A percentile compares a stretch with the other conserved stretches of the same genome.
Conservation (phyloP, 2,888 invertebrate genomes). For the Epinotia demarniana region DNA sequence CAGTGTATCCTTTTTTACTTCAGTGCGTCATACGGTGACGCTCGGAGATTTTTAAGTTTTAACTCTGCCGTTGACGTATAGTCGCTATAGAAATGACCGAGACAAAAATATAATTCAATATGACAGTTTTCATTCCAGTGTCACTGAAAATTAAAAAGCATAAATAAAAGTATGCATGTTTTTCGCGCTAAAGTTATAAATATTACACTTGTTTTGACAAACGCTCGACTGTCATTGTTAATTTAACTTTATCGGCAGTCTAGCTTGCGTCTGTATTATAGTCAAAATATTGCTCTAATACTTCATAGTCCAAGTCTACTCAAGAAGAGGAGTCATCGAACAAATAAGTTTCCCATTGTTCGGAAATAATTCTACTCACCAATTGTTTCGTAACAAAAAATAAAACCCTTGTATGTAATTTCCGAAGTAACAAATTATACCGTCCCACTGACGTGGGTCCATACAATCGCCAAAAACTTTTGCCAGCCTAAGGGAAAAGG, state of each 20-base stretch:
- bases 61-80: constrained; percentile 37
- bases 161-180: background rate
- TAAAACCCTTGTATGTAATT: constrained; percentile 27
- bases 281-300: background rate
- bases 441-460: constrained; percentile 27
- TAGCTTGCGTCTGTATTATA: background rate
- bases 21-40: constrained; percentile 43
- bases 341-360: background rate
- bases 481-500: constrained; percentile 23
- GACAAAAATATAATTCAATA: constrained; percentile 7
- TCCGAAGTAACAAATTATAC: constrained; percentile 30
- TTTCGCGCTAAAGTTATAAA: background rate
- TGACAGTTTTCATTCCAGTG: background rate
- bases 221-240: background rate
- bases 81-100: constrained; percentile 23
- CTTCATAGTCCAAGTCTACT: background rate
- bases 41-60: constrained; percentile 34
- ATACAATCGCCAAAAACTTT: constrained; percentile 33
- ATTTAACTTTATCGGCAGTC: background rate
- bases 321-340: background rate
- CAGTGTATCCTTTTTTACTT: constrained; percentile 34
- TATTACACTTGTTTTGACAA: background rate
- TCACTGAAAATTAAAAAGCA: background rate
- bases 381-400: constrained; percentile 20
- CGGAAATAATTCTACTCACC: background rate